Percentiles rank a stretch among this genome's conserved stretches.
phyloP scores from a whole-genome alignment of 2,888 invertebrate genomes.

The Hydroisotoma schaefferi region DNA sequence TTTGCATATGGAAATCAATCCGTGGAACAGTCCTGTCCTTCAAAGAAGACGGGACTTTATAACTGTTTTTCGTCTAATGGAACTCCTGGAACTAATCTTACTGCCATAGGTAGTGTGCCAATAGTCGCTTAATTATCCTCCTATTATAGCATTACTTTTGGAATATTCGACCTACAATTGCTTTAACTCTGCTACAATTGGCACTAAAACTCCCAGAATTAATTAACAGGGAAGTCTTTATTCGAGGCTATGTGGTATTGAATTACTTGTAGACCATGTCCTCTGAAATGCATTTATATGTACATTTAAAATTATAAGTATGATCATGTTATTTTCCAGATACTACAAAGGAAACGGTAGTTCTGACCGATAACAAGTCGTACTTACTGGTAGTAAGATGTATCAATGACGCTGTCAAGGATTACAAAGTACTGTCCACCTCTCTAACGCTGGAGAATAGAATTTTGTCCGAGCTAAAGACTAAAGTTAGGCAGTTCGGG shows the following conservation, averaged over 20 bases:
- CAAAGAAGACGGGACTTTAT: conserved; percentile 11
- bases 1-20: conserved; percentile 14
- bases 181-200: too few relatives aligned
- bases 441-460: not conserved
- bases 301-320: not conserved
- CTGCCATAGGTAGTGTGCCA: conserved; percentile 19
- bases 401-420: conserved; percentile 14
- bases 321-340: conserved; percentile 7
- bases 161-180: too few relatives aligned
- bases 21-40: conserved; percentile 19
- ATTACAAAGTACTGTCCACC: conserved; percentile 16
- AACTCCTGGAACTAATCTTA: conserved; percentile 12
- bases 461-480: conserved; percentile 8
- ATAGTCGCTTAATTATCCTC: not conserved
- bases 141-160: not conserved
- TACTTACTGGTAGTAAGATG: conserved; percentile 14
- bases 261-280: too few relatives aligned
- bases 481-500: conserved; percentile 10
- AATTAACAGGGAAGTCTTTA: too few relatives aligned
- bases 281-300: not conserved
- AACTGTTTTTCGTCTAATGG: conserved; percentile 15
- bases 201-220: too few relatives aligned
- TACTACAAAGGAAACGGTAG: conserved; percentile 17
- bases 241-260: too few relatives aligned
- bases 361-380: conserved; percentile 17